Conservation (phyloP, 2,797 vertebrate species). For the Pteronotus mesoamericanus region DNA sequence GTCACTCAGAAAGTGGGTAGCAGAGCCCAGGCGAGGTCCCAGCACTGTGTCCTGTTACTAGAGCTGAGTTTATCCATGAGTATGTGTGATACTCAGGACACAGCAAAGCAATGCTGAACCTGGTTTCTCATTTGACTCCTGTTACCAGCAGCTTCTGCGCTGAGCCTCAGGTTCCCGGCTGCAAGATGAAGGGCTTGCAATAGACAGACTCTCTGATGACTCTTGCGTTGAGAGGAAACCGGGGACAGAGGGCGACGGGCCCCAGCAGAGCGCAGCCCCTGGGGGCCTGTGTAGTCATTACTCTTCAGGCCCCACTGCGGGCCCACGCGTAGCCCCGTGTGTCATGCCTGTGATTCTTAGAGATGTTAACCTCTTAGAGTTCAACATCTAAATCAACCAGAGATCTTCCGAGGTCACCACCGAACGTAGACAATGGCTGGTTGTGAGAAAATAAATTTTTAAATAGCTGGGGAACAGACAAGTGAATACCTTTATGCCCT, state of each 20-base stretch:
- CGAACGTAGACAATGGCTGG: not conserved
- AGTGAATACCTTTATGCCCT: not conserved
- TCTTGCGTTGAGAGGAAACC: not conserved
- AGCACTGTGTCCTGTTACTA: not conserved
- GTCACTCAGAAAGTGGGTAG: not conserved
- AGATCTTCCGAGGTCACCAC: not conserved
- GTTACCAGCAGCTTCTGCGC: not conserved
- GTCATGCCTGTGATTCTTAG: not conserved
- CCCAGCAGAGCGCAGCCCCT: not conserved
- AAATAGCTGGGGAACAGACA: not conserved
- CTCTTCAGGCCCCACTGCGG: not conserved
- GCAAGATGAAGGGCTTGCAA: not conserved
- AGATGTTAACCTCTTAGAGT: not conserved
- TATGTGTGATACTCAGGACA: rapidly evolving
- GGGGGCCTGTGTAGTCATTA: rapidly evolving
- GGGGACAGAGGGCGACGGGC: not conserved
- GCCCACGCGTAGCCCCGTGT: too few species aligned
- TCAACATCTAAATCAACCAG: not conserved
- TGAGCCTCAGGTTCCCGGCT: not conserved
- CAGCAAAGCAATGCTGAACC: not conserved
- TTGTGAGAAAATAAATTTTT: not conserved
- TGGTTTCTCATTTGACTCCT: not conserved
- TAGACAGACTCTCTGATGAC: not conserved
- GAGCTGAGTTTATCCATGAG: not conserved
- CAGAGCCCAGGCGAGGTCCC: not conserved